phyloP scores from a whole-genome alignment of 2,888 invertebrate genomes.

The Dryocosmus kuriphilus region DNA sequence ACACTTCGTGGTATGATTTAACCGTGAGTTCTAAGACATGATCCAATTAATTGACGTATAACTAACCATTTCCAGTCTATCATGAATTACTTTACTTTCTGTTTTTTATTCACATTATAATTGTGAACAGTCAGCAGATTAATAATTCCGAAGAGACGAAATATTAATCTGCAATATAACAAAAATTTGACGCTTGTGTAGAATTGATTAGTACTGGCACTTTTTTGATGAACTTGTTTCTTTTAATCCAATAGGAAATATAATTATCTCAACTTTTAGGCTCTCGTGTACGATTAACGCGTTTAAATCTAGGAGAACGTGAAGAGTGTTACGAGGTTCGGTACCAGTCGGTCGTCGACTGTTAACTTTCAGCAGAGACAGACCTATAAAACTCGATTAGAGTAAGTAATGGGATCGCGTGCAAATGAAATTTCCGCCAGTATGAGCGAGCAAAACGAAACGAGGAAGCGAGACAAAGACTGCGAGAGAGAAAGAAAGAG shows the following conservation, averaged over 20 bases:
- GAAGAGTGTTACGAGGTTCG: not conserved
- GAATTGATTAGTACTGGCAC: too few relatives aligned
- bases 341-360: slow-evolving; percentile 32
- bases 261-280: not conserved
- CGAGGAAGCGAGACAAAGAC: slow-evolving; percentile 26
- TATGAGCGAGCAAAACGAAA: slow-evolving; percentile 24
- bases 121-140: too few relatives aligned
- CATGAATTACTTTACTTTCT: too few relatives aligned
- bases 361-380: slow-evolving; percentile 39
- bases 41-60: not conserved
- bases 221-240: not conserved
- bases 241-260: not conserved
- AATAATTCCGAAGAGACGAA: too few relatives aligned
- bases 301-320: not conserved
- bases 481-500: too few relatives aligned
- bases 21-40: not conserved
- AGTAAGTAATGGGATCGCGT: slow-evolving; percentile 38
- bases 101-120: too few relatives aligned
- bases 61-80: not conserved
- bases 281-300: not conserved
- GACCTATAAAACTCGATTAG: slow-evolving; percentile 39
- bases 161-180: too few relatives aligned
- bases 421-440: slow-evolving; percentile 29
- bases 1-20: not conserved
- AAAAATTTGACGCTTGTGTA: too few relatives aligned